Conservation (phyloP, 2,888 invertebrate species). For the Andrena camellia region DNA sequence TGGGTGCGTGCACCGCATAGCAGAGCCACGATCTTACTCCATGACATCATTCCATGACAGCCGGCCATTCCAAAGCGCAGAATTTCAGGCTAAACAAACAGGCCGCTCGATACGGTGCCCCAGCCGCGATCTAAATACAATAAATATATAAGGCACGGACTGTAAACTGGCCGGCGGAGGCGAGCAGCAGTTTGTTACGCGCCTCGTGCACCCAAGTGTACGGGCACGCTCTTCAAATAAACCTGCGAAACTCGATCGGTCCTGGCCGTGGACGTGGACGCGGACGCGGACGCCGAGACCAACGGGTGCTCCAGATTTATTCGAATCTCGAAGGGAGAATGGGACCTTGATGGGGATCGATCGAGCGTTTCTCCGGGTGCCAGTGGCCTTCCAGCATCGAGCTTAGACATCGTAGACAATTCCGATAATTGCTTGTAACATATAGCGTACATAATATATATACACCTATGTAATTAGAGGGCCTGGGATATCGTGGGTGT, state of each 20-base stretch:
- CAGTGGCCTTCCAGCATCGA: not conserved
- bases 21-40: conserved; percentile 73
- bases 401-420: not conserved
- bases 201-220: conserved; percentile 35
- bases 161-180: conserved; percentile 60
- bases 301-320: not conserved
- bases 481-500: not conserved
- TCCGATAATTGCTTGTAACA: no score
- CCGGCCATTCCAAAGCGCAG: conserved; percentile 78
- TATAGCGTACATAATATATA: no score
- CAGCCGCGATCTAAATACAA: conserved; percentile 79
- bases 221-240: conserved; percentile 75
- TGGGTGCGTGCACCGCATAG: conserved; percentile 16
- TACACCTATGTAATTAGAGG: not conserved
- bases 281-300: not conserved
- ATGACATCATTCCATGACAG: conserved; percentile 85
- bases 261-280: conserved; percentile 1
- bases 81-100: conserved; percentile 82
- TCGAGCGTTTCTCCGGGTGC: not conserved
- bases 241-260: conserved; percentile 65
- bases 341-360: not conserved
- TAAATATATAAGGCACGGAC: conserved; percentile 69
- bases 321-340: not conserved
- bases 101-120: conserved; percentile 70
- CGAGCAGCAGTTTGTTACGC: conserved; percentile 66